These are phyloP conservation scores for Chionodraco myersi DNA, from an alignment of 2,113 vertebrate genomes.

Conservation along the genomic window DNA sequence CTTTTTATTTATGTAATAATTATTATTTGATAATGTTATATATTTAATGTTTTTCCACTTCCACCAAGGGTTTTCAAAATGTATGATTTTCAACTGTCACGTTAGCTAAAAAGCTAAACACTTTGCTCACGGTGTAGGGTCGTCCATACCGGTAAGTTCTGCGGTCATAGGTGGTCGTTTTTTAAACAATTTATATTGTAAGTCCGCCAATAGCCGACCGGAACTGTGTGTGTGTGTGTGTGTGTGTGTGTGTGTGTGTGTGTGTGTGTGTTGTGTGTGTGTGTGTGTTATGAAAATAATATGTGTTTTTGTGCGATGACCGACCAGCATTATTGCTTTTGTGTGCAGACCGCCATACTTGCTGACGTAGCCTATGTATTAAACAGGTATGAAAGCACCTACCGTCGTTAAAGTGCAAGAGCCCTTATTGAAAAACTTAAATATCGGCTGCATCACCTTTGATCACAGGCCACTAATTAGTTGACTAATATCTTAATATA, in stretches of 20 bases:
- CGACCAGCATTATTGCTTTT: slow-evolving; percentile 14
- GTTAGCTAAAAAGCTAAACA: background rate
- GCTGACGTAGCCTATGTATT: slow-evolving; percentile 21
- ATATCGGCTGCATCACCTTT: background rate
- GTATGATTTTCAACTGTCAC: too few relatives aligned
- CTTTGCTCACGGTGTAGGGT: background rate
- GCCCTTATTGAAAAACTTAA: slow-evolving; percentile 27
- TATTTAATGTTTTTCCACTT: too few relatives aligned
- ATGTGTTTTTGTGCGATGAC: background rate
- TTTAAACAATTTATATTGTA: slow-evolving; percentile 4
- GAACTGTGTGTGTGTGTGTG: background rate
- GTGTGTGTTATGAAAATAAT: background rate
- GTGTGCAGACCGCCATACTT: slow-evolving; percentile 7
- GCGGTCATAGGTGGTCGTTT: slow-evolving; percentile 52
- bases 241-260: too few relatives aligned
- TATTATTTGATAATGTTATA: too few relatives aligned
- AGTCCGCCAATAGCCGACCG: slow-evolving; percentile 16
- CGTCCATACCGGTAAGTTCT: slow-evolving; percentile 17
- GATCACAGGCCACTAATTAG: background rate
- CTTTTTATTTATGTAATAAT: background rate
- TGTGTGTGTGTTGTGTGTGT: too few relatives aligned
- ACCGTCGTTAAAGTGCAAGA: slow-evolving; percentile 39
- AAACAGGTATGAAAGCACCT: slow-evolving; percentile 50
- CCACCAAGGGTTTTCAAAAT: too few relatives aligned
- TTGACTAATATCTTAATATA: slow-evolving; percentile 12